Conservation (phyloP, 2,797 vertebrate species). For the Glyptemys insculpta region DNA sequence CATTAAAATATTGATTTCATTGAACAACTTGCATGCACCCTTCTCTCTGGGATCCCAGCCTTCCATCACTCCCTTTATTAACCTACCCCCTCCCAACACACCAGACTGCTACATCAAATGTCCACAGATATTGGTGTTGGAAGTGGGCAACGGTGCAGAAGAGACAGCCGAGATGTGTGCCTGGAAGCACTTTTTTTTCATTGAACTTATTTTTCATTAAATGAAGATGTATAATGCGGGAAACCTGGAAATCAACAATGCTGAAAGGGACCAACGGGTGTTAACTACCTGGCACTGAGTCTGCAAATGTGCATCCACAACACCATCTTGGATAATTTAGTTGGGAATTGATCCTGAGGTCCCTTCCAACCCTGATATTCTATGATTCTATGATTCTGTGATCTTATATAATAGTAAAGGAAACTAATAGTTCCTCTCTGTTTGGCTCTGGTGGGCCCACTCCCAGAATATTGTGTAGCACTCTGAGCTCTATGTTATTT, state of each 20-base stretch:
- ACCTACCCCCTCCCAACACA: not conserved
- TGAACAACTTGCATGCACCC: not conserved
- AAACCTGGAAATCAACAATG: not conserved
- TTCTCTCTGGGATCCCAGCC: not conserved
- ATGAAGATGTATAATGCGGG: not conserved
- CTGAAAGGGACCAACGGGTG: rapidly evolving
- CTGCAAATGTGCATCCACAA: not conserved
- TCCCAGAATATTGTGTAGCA: not conserved
- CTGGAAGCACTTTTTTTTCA: not conserved
- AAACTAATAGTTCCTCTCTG: not conserved
- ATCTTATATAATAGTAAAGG: rapidly evolving
- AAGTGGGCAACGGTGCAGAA: not conserved
- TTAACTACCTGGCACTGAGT: not conserved
- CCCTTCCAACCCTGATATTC: too few species aligned
- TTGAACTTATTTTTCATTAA: not conserved
- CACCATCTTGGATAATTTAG: too few species aligned
- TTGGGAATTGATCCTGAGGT: too few species aligned
- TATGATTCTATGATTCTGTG: too few species aligned
- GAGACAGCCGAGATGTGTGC: rapidly evolving
- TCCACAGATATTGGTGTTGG: not conserved
- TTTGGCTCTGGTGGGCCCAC: not conserved
- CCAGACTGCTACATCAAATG: not conserved
- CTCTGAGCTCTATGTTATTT: not conserved
- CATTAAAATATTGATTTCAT: not conserved
- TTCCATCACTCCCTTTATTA: not conserved